Evolutionary conservation across 1,140 invertebrate species (phyloP), one percentile per base, ranked within the genome.

Genomic region (Nasonia giraulti): DNA sequence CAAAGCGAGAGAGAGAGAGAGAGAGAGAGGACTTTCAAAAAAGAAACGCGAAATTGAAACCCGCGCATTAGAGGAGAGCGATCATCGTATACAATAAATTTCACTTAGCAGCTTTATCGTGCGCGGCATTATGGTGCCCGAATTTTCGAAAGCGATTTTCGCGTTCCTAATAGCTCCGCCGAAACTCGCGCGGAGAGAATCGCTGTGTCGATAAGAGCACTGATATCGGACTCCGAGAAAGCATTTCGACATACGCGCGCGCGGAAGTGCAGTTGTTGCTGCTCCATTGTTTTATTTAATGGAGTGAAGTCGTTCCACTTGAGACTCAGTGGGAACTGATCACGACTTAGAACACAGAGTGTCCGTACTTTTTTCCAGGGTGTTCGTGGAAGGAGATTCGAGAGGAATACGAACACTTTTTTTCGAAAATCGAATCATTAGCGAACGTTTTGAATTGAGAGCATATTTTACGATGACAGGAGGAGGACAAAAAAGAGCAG

Each of bases 211-310:
- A 62, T 62, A 62, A 62, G 55, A 62, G 20, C 5, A 17, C 55
- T 62, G 55, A 62, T 62, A n/a, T 62, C 17, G 20, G 55, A 62
- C 55, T 6, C 55, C 55, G 55, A 20, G 55, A 62, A 62, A 62
- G 55, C 55, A 62, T 62, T 62, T 62, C 55, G 20, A 62, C 55
- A 62, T 62, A 55, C 11, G 11, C 20, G 55, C 55, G 55, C 55
- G 55, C 55, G 55, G 20, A 62, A 62, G 55, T 62, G 55, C 55
- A 62, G 50, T 20, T 55, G 50, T 55, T 55, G 20, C 17, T 62
- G 55, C 55, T n/a, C 55, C 55, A 62, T 62, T 62, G 55, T 62
- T 62, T 62, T 62, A n/a, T 62, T 62, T 62, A 62, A 62, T 62
- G 55, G 55, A n/a, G 55, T 17, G 17, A n/a, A 62, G 17, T 62